These are phyloP conservation scores for Toxotes chatareus DNA, from an alignment of 2,113 vertebrate genomes.

Conservation along the genomic window DNA sequence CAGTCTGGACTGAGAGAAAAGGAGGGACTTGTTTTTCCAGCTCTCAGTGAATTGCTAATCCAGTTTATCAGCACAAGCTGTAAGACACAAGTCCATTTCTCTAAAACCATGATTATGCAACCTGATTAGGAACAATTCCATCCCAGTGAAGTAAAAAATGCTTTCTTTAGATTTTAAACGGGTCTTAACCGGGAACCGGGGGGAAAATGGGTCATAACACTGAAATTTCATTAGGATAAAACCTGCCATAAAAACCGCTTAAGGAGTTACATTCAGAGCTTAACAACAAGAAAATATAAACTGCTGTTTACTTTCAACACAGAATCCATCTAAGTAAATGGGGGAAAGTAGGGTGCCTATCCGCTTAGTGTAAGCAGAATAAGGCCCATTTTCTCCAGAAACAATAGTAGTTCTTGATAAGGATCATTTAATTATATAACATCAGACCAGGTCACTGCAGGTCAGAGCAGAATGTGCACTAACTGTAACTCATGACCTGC, in stretches of 20 bases:
- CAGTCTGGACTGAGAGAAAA: constrained; percentile 27
- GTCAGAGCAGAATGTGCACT: constrained; percentile 1
- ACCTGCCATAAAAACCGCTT: constrained; percentile 47
- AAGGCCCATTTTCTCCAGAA: constrained; percentile 50
- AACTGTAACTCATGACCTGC: constrained; percentile 36
- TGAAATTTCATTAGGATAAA: constrained; percentile 59
- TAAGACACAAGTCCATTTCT: constrained; percentile 43
- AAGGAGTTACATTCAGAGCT: constrained; percentile 33
- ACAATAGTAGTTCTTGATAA: constrained; percentile 62
- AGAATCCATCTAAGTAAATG: background rate
- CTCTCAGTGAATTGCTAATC: constrained; percentile 55
- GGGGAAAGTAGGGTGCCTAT: constrained; percentile 26
- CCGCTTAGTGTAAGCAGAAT: constrained; percentile 66
- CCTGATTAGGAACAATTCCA: constrained; percentile 51
- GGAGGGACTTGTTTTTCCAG: constrained; percentile 41
- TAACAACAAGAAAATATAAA: constrained; percentile 43
- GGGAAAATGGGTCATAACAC: constrained; percentile 58
- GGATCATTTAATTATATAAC: constrained; percentile 74
- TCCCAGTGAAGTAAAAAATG: constrained; percentile 21
- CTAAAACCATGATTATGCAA: constrained; percentile 64
- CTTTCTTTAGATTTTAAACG: constrained; percentile 30
- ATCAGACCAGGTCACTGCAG: constrained; percentile 36
- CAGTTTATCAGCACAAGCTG: constrained; percentile 37
- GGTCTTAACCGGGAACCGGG: constrained; percentile 14
- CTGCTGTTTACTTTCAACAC: constrained; percentile 57